phyloP scores from a whole-genome alignment of 92 coral and sea anemone species.

The Porites lobata region DNA sequence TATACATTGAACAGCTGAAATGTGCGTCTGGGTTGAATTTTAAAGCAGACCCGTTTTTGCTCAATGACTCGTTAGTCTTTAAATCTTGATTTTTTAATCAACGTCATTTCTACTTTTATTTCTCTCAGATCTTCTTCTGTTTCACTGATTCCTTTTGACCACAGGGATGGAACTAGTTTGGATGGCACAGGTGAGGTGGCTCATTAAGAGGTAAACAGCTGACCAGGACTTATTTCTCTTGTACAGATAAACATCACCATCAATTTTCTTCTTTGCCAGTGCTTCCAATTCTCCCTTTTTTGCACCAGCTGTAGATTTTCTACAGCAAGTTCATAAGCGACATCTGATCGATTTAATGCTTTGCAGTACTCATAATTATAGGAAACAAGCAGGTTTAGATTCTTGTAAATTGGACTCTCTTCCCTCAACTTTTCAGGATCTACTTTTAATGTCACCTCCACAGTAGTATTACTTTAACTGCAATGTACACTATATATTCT shows the following conservation, averaged over 20 bases:
- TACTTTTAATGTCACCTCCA: conserved; percentile 26
- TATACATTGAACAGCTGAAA: conserved; percentile 34
- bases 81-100: conserved; percentile 49
- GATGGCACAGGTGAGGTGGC: conserved; percentile 16
- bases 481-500: conserved; percentile 5
- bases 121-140: conserved; percentile 62
- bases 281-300: conserved; percentile 65
- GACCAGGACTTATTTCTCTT: conserved; percentile 63
- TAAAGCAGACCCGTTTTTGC: conserved; percentile 43
- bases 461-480: conserved; percentile 19
- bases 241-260: conserved; percentile 67
- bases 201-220: conserved; percentile 37
- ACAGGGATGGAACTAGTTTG: conserved; percentile 63
- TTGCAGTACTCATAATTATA: conserved; percentile 48
- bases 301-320: conserved; percentile 52
- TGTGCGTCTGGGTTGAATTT: conserved; percentile 60
- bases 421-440: conserved; percentile 67
- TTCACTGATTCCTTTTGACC: conserved; percentile 52
- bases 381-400: conserved; percentile 62
- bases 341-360: conserved; percentile 54
- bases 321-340: conserved; percentile 59
- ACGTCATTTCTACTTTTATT: conserved; percentile 49
- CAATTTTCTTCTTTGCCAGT: conserved; percentile 55
- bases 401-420: conserved; percentile 61
- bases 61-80: conserved; percentile 44